Evolutionary conservation across 2,113 vertebrate genomes (phyloP).

Genomic region (Phalacrocorax aristotelis): DNA sequence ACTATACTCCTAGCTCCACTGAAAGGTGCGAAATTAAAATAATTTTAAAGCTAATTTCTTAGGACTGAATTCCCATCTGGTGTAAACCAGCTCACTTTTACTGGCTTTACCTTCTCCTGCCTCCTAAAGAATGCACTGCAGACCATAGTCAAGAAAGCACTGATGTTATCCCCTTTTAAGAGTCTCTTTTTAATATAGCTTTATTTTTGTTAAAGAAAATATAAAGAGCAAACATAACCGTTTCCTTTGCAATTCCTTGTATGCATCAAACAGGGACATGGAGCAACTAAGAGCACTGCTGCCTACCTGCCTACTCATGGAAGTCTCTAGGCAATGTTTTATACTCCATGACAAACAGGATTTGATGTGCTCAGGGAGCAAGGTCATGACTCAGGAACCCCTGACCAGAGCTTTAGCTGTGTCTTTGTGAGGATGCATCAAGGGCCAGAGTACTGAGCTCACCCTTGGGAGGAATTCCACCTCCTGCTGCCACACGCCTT

Average conservation of each 20-base stretch:
- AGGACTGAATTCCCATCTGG: background rate
- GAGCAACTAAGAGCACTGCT: background rate
- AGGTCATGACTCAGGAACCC: background rate
- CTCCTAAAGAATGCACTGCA: background rate
- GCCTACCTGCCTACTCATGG: background rate
- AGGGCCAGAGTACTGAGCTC: background rate
- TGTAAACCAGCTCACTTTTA: background rate
- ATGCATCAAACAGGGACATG: background rate
- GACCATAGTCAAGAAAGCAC: background rate
- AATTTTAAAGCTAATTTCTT: slow-evolving; percentile 21
- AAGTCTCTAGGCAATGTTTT: background rate
- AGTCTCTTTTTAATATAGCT: background rate
- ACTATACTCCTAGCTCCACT: background rate
- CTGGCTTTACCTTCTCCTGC: background rate
- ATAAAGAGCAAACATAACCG: background rate
- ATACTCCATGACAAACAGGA: background rate
- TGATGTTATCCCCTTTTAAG: background rate
- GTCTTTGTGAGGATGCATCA: background rate
- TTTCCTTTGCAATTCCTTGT: background rate
- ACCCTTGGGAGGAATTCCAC: background rate
- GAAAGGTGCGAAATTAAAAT: background rate
- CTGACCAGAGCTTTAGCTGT: background rate
- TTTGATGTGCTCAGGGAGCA: background rate
- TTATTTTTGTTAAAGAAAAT: background rate
- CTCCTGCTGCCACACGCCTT: background rate